Evolutionary conservation across 2,113 vertebrate species (phyloP).

Genomic region (Platanista minor): DNA sequence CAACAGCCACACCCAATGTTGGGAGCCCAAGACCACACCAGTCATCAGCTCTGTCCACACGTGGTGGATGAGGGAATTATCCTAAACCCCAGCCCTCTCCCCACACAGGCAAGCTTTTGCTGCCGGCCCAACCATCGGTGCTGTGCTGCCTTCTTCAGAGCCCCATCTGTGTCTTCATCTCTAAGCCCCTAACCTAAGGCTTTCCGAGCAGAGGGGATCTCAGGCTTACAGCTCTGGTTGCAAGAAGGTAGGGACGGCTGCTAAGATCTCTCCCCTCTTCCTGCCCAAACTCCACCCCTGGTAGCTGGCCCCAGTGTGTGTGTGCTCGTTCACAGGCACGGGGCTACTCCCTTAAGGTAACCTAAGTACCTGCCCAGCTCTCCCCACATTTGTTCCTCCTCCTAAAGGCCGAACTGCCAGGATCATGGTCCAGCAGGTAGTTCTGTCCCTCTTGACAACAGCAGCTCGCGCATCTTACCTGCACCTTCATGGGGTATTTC

Average conservation of each 20-base stretch:
- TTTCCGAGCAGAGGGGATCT: not conserved
- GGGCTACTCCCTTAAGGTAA: not conserved
- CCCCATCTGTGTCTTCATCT: fast-evolving
- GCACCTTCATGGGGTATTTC: fast-evolving
- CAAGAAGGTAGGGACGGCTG: fast-evolving
- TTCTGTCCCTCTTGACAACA: fast-evolving
- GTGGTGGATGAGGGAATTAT: fast-evolving
- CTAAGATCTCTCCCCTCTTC: not conserved
- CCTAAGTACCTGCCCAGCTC: not conserved
- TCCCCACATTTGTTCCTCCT: no score
- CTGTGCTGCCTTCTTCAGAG: fast-evolving
- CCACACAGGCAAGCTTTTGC: fast-evolving
- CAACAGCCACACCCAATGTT: fast-evolving
- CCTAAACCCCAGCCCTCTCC: not conserved
- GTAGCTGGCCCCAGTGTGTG: fast-evolving
- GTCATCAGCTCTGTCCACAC: not conserved
- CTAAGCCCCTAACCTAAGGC: fast-evolving
- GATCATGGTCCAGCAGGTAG: fast-evolving
- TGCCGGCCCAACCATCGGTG: fast-evolving
- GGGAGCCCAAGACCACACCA: not conserved
- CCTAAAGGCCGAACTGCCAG: no score
- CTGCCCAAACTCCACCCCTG: not conserved
- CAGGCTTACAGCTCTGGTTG: fast-evolving
- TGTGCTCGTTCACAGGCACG: not conserved
- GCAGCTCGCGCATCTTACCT: fast-evolving